Evolutionary conservation across 1,140 invertebrate species (phyloP), one percentile per base, ranked within the genome.

Genomic region (Plodia interpunctella): DNA sequence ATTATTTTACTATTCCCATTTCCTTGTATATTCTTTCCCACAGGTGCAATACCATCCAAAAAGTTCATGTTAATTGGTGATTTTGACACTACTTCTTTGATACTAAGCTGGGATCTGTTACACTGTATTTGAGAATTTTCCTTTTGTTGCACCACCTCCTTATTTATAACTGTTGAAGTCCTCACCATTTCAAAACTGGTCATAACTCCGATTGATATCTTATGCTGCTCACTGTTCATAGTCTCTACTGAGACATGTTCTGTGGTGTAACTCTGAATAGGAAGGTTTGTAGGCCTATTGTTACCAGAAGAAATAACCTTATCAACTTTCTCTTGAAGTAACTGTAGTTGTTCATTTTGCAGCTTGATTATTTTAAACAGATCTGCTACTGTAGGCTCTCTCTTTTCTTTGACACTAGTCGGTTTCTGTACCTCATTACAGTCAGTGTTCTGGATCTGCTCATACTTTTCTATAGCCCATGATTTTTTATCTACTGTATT

Each of bases 131-230:
- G 83, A 56, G 83, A 72, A 58, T 69, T 76, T 35, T 87, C 78
- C 66, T 65, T 80, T 63, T 69, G 74, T 59, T 80, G 60, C 35
- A 58, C 80, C 11, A 80, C 49, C 21, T 83, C 83, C 57, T 89
- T 87, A 66, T 90, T 87, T 8, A 75, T 88, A 35, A 77, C 79
- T 66, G 74, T 91, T 49, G 80, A 90, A 62, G 88, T 90, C 59
- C 93, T 82, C 2, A 91, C 92, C 62, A 94, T 90, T 82, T 94
- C 93, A 83, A 94, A 93, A 80, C 93, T 94, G 2, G 93, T 94
- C 92, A 93, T 94, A 9, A 94, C 92, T 61, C 93, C 93, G 63
- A 94, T 93, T 0, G 93, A 93, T 66, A 94, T 92, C 69, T 94
- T 93, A 25, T 91, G 90, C 58, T 90, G 89, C 57, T 93, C 94